Conservation (phyloP, 1,140 invertebrate species). For the Spodoptera litura region DNA sequence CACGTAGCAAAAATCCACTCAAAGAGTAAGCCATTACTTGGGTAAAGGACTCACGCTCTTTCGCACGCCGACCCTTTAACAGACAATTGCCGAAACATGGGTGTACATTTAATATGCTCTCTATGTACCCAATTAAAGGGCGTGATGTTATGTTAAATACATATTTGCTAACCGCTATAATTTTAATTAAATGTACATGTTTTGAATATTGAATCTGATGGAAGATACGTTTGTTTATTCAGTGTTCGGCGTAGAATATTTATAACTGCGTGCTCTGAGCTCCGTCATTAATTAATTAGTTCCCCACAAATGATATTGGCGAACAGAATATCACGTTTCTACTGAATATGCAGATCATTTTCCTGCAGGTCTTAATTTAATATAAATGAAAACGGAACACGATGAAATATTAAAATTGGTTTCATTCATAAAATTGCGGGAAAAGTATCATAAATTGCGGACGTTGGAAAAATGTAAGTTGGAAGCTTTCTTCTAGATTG, state of each 20-base stretch:
- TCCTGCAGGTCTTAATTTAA: slow-evolving; percentile 12
- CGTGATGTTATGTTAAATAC: neutral
- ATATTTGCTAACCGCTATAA: neutral
- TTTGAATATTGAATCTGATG: neutral
- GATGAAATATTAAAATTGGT: slow-evolving; percentile 5
- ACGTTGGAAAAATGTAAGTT: neutral
- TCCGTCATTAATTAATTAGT: slow-evolving; percentile 18
- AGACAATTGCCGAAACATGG: no score
- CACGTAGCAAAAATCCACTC: no score
- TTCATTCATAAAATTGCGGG: neutral
- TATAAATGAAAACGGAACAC: neutral
- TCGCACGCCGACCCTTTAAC: no score
- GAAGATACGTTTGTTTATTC: slow-evolving; percentile 2
- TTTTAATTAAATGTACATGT: slow-evolving; percentile 15
- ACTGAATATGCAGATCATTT: slow-evolving; percentile 6
- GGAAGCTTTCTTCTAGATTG: slow-evolving; percentile 3
- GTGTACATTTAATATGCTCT: no score
- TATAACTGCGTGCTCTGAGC: neutral
- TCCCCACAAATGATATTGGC: slow-evolving; percentile 23
- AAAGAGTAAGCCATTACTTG: no score
- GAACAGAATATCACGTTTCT: slow-evolving; percentile 20
- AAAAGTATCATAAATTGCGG: neutral
- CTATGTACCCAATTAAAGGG: no score
- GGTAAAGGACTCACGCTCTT: no score
- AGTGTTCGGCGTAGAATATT: neutral